These are phyloP conservation scores for Rhipidura dahli DNA, from an alignment of 2,113 vertebrate genomes.

Conservation along the genomic window DNA sequence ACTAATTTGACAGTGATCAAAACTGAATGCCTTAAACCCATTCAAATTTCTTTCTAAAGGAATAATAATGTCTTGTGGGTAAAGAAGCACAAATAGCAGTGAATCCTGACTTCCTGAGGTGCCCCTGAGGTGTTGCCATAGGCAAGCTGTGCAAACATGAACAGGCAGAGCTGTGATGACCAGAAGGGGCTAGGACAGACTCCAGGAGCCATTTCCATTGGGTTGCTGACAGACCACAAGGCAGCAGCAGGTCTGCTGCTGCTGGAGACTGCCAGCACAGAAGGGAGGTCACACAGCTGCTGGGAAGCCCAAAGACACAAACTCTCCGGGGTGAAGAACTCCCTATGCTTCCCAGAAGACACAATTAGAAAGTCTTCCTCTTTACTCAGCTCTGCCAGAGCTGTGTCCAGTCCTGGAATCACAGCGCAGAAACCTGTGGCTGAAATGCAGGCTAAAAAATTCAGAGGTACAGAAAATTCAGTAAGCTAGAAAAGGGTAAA, in stretches of 20 bases:
- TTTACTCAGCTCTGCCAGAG: neutral
- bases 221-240: neutral
- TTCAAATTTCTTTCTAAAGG: neutral
- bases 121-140: neutral
- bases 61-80: neutral
- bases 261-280: neutral
- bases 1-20: neutral
- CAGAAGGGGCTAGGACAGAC: neutral
- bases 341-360: neutral
- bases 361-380: neutral
- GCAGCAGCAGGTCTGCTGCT: neutral
- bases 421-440: neutral
- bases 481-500: neutral
- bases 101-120: neutral
- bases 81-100: neutral
- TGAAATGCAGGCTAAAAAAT: neutral
- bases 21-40: neutral
- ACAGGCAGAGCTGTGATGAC: neutral
- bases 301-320: neutral
- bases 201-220: neutral
- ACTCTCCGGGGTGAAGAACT: neutral
- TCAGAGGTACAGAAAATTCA: neutral
- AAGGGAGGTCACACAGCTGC: neutral
- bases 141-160: neutral
- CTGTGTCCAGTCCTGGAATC: neutral